Evolutionary conservation across 2,113 vertebrate species (phyloP), one percentile per base, ranked within the genome.

Genomic region (Burhinus bistriatus): DNA sequence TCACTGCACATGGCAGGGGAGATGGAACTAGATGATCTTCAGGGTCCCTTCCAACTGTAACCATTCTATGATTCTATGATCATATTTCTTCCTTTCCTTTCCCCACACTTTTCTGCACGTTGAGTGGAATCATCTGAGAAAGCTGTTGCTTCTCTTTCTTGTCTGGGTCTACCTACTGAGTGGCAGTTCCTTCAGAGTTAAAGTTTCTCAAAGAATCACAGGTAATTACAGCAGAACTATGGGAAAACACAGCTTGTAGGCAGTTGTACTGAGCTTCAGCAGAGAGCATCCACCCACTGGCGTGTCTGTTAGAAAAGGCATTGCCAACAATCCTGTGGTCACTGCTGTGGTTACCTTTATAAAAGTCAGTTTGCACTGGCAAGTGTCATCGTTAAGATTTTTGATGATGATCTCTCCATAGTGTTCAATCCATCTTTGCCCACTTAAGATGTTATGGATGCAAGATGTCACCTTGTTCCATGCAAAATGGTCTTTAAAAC

Each of bases 401-500:
- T 98, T 99, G 96, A 99, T 99, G 92, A 98, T 97, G 86, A 99
- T 99, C 97, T 99, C 99, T 32, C 99, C 99, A 0, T 99, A 99
- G 98, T 99, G 99, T 96, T 99, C 99, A 11, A 99, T 99, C 99
- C 99, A 99, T 86, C 99, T 98, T 97, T 99, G 99, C 10, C 99
- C 99, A 36, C 99, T 99, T 93, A 99, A 97, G 83, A 99, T 99
- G 97, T 99, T 99, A 96, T 99, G 99, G 95, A 99, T 99, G 93
- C 99, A 99, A 40, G 99, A 99, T 3, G 99, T 99, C 93, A 99
- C 99, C 94, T 99, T 99, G 97, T 99, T 99, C 99, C 99, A 99
- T 57, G 99, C 98, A 92, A 99, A 99, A 97, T 99, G 99, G 86
- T 99, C 99, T 65, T 98, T 98, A 85, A 98, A 99, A 54, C 98